Evolutionary conservation across 2,888 invertebrate species (phyloP), one percentile per base, ranked within the genome.

Genomic region (Lasioglossum lativentre): DNA sequence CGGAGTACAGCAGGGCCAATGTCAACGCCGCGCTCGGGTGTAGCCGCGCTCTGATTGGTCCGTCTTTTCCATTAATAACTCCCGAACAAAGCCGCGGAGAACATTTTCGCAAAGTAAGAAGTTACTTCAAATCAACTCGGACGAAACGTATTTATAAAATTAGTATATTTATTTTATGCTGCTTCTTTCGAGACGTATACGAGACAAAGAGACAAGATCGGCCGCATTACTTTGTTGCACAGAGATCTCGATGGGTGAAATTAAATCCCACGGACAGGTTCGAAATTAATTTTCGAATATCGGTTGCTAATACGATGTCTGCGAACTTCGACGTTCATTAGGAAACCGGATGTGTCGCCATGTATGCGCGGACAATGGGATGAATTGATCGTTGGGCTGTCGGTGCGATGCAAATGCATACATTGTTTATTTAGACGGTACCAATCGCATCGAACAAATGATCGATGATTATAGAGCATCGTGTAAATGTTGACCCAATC

Each of bases 241-340:
- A 23, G 56, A 27, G 52, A 3, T 8, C 27, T 4, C 16, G 63
- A 1, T 16, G 30, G 27, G 10, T 14, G 30, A 5, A 1, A 27
- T 14, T 16, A 16, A 59, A 12, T 14, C 14, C 23, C 56, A 52
- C 12, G 23, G 12, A 4, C 23, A 19, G 6, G 47, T 59, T 63
- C 73, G 42, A 71, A 63, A 84, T 52, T 59, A 84, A 85, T 85
- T 86, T 80, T 71, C 63, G 74, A 23, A 77, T 74, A 74, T 63
- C 56, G 38, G 38, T 78, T 85, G 86, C 74, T 75, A 85, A 85
- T 80, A 56, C 40, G 38, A 19, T 19, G 4, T 78, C 78, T 27
- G 78, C 78, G 73, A 84, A 72, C 56, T 76, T n/a, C 42, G 63
- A 14, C 30, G 77, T 80, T 78, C 86, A 80, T 86, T 86, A 85